Evolutionary conservation across 2,888 invertebrate genomes (phyloP), one percentile per base, ranked within the genome.

Genomic region (Bugula neritina): DNA sequence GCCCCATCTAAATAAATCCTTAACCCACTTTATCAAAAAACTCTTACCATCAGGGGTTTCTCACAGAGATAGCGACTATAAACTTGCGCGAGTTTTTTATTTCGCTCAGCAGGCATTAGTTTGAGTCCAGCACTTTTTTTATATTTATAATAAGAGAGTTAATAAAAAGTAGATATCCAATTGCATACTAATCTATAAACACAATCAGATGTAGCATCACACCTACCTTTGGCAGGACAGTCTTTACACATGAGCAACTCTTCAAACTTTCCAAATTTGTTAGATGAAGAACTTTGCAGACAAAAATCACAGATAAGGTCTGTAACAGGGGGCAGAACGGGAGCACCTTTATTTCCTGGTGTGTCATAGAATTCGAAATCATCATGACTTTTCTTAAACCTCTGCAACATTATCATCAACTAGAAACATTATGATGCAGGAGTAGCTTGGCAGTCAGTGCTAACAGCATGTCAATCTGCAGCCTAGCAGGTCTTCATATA

Each of bases 161-260:
- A n/a, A n/a, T n/a, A n/a, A n/a, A n/a, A n/a, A n/a, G n/a, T n/a
- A n/a, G n/a, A n/a, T n/a, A n/a, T n/a, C n/a, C n/a, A n/a, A n/a
- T n/a, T n/a, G n/a, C n/a, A n/a, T n/a, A n/a, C n/a, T n/a, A n/a
- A n/a, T n/a, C n/a, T n/a, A n/a, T n/a, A n/a, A n/a, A n/a, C n/a
- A n/a, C n/a, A n/a, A n/a, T n/a, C n/a, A n/a, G n/a, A n/a, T n/a
- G n/a, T n/a, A n/a, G n/a, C n/a, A n/a, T n/a, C n/a, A n/a, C n/a
- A n/a, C n/a, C n/a, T 74, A 84, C 84, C 84, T 78, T 80, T 82
- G 17, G 82, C 80, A 73, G 78, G 79, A 75, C 84, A 84, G 73
- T 84, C 84, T 74, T 79, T 82, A 74, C 84, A 84, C 13, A 78
- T 75, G 1, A 84, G 78, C n/a, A 84, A 76, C 2, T 77, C 76